Base-by-base conservation (phyloP, 2,888 invertebrate species). In the Incurvaria masculella region DNA sequence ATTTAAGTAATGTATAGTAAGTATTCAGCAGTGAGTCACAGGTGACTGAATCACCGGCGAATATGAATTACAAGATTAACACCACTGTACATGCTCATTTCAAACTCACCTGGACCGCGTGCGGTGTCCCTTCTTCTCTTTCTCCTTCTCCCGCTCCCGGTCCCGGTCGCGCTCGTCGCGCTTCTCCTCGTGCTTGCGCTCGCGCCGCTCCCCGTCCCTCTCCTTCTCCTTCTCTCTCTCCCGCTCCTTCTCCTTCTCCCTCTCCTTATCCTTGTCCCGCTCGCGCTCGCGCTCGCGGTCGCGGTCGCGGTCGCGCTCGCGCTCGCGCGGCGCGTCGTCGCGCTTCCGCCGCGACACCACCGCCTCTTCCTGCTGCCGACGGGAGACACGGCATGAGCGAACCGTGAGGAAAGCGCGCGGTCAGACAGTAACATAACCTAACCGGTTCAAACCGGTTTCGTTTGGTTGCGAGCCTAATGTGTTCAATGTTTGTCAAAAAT, bases 321-420 rank as follows among this genome's bases (percentile, higher is more conserved):
- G 58, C 49, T 70, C 69, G 14, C 65, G 56, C 44, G 75, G 67
- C 19, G 65, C 59, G 51, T 70, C 67, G 42, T 61, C 57, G 44
- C 42, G 44, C 40, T 81, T 80, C 57, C 79, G 68, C 2, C 76
- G 68, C 61, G 73, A 72, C 57, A 80, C 71, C 57, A 81, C 81
- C 53, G 85, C 85, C 52, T 86, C 86, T 64, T 87, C 86, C 65
- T 88, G 86, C 81, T 88, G 87, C 69, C 84, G 73, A 55, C 84
- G 76, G 58, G 76, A 78, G 41, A 84, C n/a, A n/a, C n/a, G n/a
- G n/a, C n/a, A n/a, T n/a, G n/a, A n/a, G n/a, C n/a, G n/a, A n/a
- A n/a, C n/a, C n/a, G n/a, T n/a, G n/a, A n/a, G n/a, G n/a, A n/a
- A n/a, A n/a, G n/a, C n/a, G n/a, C n/a, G n/a, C n/a, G n/a, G n/a